Percentiles rank a stretch among this genome's conserved stretches.
These are phyloP conservation scores for Hypanus sabinus DNA, from an alignment of 2,113 vertebrate genomes.

Conservation along the genomic window DNA sequence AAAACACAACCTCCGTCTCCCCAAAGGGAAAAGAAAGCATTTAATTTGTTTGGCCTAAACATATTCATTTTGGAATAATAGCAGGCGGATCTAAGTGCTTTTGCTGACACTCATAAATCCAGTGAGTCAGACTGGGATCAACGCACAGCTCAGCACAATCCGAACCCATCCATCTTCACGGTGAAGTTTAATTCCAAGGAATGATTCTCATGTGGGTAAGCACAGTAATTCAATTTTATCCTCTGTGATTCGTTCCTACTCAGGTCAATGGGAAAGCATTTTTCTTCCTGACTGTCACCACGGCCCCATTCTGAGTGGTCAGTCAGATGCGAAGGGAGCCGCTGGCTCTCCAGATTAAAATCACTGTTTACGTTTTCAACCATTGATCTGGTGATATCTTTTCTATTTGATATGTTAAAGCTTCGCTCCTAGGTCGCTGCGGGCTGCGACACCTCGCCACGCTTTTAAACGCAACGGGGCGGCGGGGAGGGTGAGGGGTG, in stretches of 20 bases:
- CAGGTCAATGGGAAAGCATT: slow-evolving; percentile 48
- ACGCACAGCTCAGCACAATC: slow-evolving; percentile 42
- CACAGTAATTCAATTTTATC: slow-evolving; percentile 47
- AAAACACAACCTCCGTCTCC: not conserved
- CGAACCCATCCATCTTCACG: slow-evolving; percentile 42
- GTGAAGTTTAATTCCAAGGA: slow-evolving; percentile 42
- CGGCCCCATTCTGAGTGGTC: slow-evolving; percentile 39
- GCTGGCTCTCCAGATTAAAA: slow-evolving; percentile 46
- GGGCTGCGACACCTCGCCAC: slow-evolving; percentile 41
- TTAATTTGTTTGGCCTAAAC: slow-evolving; percentile 29
- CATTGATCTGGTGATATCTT: slow-evolving; percentile 49
- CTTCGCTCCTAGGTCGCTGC: slow-evolving; percentile 27
- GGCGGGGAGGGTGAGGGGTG: too few relatives aligned
- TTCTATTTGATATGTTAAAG: slow-evolving; percentile 45
- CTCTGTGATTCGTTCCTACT: slow-evolving; percentile 38
- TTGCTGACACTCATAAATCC: slow-evolving; percentile 41
- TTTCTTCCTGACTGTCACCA: slow-evolving; percentile 47
- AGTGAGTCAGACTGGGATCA: slow-evolving; percentile 36
- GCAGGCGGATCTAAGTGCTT: slow-evolving; percentile 23
- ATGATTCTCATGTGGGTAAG: slow-evolving; percentile 40
- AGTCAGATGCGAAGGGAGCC: slow-evolving; percentile 42
- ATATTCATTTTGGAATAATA: slow-evolving; percentile 10
- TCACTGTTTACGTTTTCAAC: slow-evolving; percentile 47
- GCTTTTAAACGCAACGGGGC: not conserved
- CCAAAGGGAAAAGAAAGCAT: not conserved